A percentile compares a stretch with the other conserved stretches of the same genome.
Evolutionary conservation across 2,888 invertebrate genomes (phyloP).

Genomic region (Acanthoscelides obtectus): DNA sequence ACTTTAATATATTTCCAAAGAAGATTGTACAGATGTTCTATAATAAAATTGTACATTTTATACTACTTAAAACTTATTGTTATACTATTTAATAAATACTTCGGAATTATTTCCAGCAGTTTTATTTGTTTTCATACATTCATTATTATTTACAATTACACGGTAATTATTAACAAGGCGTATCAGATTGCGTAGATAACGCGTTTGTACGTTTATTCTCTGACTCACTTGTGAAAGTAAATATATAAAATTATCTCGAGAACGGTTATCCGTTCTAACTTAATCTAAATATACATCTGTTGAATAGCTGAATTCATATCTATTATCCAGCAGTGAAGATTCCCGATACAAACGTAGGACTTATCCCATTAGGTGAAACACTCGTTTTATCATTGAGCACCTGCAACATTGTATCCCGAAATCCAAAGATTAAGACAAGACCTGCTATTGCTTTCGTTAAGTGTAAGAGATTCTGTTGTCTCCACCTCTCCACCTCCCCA

Average conservation of each 20-base stretch:
- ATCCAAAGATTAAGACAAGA: too few species aligned
- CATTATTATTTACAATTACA: background rate
- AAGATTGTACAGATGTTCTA: conserved; percentile 39
- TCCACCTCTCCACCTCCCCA: too few species aligned
- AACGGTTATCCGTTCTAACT: background rate
- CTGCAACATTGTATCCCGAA: too few species aligned
- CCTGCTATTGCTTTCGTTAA: too few species aligned
- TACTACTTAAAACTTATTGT: conserved; percentile 46
- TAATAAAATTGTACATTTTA: conserved; percentile 43
- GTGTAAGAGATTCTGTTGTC: too few species aligned
- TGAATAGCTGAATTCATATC: background rate
- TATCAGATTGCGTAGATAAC: background rate
- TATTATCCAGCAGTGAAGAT: too few species aligned
- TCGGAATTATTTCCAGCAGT: background rate
- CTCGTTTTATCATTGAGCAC: too few species aligned
- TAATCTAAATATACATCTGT: background rate
- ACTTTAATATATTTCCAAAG: conserved; percentile 47
- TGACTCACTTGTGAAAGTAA: conserved; percentile 18
- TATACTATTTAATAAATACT: conserved; percentile 45
- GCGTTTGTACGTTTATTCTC: background rate
- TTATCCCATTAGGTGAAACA: too few species aligned
- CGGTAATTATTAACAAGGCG: background rate
- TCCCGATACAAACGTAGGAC: too few species aligned
- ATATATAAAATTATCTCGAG: conserved; percentile 4
- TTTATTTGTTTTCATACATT: background rate